Evolutionary conservation across 2,797 vertebrate species (phyloP), one percentile per base, ranked within the genome.

Genomic region (Remorina albescens): DNA sequence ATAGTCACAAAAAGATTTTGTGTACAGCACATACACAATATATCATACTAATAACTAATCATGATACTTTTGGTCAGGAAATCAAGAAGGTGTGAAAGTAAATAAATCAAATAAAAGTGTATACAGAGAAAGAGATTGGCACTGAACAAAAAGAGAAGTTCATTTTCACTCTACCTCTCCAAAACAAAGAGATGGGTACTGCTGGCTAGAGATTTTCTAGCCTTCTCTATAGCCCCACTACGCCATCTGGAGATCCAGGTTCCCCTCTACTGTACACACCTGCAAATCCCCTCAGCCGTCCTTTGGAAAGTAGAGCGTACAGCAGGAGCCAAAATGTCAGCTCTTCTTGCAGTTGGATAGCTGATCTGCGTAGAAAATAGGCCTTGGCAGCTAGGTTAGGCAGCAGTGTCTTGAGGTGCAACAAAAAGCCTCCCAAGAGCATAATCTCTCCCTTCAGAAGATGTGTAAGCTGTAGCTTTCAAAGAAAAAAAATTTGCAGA

Each of bases 271-370:
- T 73, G 60, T 64, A 69, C 76, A 81, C 87, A 88, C 86, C 87
- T 90, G 82, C 67, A 89, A 86, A 76, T 86, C 78, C 86, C 75
- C 82, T 81, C 55, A 77, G 71, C 64, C 53, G 0, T 66, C 65
- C 81, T 81, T 74, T 79, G 80, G 76, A 82, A 89, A 90, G 80
- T 62, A 36, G 70, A 77, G 69, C 70, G 44, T 63, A 30, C 21
- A 36, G 58, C 49, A 67, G 56, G 71, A 92, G 90, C 83, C 90
- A 87, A 89, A 87, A 87, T 83, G 89, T 87, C 88, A 87, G 82
- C 86, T 91, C 81, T 58, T 78, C 75, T 66, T 81, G 86, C 86
- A 90, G 89, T 87, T 91, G 92, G 89, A 93, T 62, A 74, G 83
- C 87, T 90, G 89, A 90, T 91, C 88, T 78, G 85, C 74, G 59